Evolutionary conservation across 2,888 invertebrate genomes (phyloP), one percentile per base, ranked within the genome.

Genomic region (Cabera pusaria): DNA sequence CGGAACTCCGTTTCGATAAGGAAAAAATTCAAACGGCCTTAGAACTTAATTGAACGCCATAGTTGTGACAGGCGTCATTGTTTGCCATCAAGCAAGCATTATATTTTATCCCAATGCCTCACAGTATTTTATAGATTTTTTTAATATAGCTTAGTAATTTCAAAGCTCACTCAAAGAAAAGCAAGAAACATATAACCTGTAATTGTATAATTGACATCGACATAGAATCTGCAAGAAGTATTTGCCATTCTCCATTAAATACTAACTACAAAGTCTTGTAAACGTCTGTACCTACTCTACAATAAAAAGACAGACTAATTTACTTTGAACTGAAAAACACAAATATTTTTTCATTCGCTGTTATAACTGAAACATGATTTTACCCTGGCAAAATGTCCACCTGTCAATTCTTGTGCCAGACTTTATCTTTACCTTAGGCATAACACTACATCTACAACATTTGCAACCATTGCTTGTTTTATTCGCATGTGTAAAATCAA

Each of bases 401-500:
- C 47, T 52, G 52, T 49, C 49, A 52, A 34, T 34, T 33, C 37
- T 43, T 19, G 24, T 48, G 49, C 44, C 52, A 52, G 42, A 31
- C 43, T 29, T 21, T 19, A 19, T 16, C 19, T 40, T 23, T 26
- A 25, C 7, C n/a, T 36, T n/a, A 19, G 8, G 6, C 20, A 16
- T 8, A 5, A 6, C 0, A 7, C 9, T 0, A 18, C 1, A 12
- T 2, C 16, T 23, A 6, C 5, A 14, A 4, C 6, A 8, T 20
- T 11, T 3, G 0, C 1, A 28, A 19, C 21, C 42, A 44, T 37
- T 36, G 41, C 44, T 16, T 6, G 4, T 16, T 43, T 36, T 9
- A 3, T 28, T 12, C 5, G 1, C 1, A 2, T 1, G 7, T 8
- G 3, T 12, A 8, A 29, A 14, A n/a, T n/a, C n/a, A n/a, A n/a